phyloP scores from a whole-genome alignment of 2,797 vertebrate species.

The Yasuhikotakia modesta region DNA sequence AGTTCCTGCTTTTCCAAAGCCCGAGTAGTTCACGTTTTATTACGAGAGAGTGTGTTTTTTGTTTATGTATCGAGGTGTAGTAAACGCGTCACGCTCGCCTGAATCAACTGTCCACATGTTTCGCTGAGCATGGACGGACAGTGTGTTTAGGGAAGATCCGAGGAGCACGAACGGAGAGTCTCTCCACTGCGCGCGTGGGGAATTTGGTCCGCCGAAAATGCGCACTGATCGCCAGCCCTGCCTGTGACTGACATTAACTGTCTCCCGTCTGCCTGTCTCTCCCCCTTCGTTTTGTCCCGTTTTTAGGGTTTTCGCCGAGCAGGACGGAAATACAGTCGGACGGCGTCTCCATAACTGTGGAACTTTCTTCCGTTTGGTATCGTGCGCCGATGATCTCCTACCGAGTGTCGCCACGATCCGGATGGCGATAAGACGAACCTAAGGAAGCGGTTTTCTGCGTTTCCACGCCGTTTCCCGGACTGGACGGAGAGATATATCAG shows the following conservation, averaged over 20 bases:
- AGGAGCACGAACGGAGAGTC: conserved; percentile 40
- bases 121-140: conserved; percentile 64
- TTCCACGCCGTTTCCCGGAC: conserved; percentile 41
- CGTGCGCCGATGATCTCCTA: conserved; percentile 59
- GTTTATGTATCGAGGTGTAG: conserved; percentile 55
- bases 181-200: conserved; percentile 66
- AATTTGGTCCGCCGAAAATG: conserved; percentile 45
- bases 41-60: conserved; percentile 72
- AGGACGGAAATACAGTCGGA: conserved; percentile 65
- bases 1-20: conserved; percentile 70
- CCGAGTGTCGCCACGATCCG: conserved; percentile 58
- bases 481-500: conserved; percentile 56
- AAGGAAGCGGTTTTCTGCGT: conserved; percentile 69
- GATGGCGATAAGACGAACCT: conserved; percentile 71
- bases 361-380: conserved; percentile 61
- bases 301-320: conserved; percentile 55
- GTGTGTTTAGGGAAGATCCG: conserved; percentile 60
- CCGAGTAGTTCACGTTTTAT: conserved; percentile 72
- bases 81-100: conserved; percentile 55
- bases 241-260: conserved; percentile 74
- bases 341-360: conserved; percentile 58
- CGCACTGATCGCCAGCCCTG: conserved; percentile 74
- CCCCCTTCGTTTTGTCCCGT: conserved; percentile 57
- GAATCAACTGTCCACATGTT: conserved; percentile 74
- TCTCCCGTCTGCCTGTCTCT: conserved; percentile 71